Percentiles rank a stretch among this genome's conserved stretches.
Evolutionary conservation across 2,113 vertebrate genomes (phyloP).

Genomic region (Mola mola): DNA sequence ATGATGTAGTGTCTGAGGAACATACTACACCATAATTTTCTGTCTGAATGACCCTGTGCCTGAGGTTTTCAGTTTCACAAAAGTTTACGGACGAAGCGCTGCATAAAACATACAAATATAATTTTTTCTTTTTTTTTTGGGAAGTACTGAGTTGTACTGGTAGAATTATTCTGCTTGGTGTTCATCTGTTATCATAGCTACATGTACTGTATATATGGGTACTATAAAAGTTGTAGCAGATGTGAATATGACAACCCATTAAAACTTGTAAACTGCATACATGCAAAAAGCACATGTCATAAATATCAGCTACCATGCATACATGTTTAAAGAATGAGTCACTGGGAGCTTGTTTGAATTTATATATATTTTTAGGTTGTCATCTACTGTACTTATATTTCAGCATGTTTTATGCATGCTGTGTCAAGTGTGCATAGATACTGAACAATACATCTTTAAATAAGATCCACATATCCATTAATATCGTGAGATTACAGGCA

Average conservation of each 20-base stretch:
- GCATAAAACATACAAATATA: constrained; percentile 30
- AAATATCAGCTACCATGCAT: constrained; percentile 20
- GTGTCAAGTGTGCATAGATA: no score
- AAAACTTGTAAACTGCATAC: constrained; percentile 35
- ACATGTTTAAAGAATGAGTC: constrained; percentile 39
- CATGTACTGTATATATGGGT: constrained; percentile 1
- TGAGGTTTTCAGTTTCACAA: no score
- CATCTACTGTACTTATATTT: constrained; percentile 11
- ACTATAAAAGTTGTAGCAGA: constrained; percentile 29
- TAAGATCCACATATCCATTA: no score
- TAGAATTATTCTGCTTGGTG: constrained; percentile 22
- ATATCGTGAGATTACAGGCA: no score
- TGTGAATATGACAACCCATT: constrained; percentile 41
- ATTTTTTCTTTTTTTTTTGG: constrained; percentile 23
- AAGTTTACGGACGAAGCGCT: background rate
- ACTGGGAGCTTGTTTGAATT: constrained; percentile 28
- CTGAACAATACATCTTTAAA: no score
- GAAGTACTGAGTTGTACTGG: constrained; percentile 13
- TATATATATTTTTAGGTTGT: constrained; percentile 12
- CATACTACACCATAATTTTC: no score
- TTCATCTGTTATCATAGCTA: constrained; percentile 21
- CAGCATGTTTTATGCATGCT: no score
- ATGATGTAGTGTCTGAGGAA: background rate
- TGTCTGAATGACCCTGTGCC: no score
- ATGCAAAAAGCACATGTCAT: constrained; percentile 39